Evolutionary conservation across 2,888 invertebrate species (phyloP).

Genomic region (Cheiracanthium punctorium): DNA sequence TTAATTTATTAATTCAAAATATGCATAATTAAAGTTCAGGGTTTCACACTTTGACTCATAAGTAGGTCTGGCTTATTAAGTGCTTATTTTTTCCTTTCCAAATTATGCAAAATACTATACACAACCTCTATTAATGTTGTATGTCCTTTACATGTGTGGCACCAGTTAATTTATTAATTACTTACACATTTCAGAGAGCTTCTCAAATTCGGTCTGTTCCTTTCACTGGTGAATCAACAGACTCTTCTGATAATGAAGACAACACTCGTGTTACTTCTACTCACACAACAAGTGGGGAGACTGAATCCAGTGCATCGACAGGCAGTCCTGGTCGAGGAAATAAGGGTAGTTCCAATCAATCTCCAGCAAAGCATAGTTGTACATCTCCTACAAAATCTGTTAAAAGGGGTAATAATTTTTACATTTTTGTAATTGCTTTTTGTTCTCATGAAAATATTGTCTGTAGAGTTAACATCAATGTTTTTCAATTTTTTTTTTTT

Average conservation of each 20-base stretch:
- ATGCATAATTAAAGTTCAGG: too few species aligned
- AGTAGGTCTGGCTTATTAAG: too few species aligned
- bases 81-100: too few species aligned
- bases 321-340: conserved; percentile 69
- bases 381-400: conserved; percentile 72
- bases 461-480: too few species aligned
- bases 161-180: too few species aligned
- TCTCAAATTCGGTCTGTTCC: conserved; percentile 97
- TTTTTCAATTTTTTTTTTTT: too few species aligned
- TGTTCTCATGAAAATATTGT: neutral
- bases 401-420: conserved; percentile 74
- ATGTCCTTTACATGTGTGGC: too few species aligned
- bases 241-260: conserved; percentile 88
- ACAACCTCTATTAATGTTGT: too few species aligned
- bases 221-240: conserved; percentile 95
- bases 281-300: conserved; percentile 72
- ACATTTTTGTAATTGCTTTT: neutral
- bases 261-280: conserved; percentile 71
- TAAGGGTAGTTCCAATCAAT: conserved; percentile 64
- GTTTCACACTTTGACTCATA: too few species aligned
- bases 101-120: too few species aligned
- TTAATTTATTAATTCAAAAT: too few species aligned
- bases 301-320: conserved; percentile 72
- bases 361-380: conserved; percentile 71
- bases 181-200: conserved; percentile 86